Base-by-base conservation (phyloP, 2,113 vertebrate genomes). In the Chaetura pelagica region DNA sequence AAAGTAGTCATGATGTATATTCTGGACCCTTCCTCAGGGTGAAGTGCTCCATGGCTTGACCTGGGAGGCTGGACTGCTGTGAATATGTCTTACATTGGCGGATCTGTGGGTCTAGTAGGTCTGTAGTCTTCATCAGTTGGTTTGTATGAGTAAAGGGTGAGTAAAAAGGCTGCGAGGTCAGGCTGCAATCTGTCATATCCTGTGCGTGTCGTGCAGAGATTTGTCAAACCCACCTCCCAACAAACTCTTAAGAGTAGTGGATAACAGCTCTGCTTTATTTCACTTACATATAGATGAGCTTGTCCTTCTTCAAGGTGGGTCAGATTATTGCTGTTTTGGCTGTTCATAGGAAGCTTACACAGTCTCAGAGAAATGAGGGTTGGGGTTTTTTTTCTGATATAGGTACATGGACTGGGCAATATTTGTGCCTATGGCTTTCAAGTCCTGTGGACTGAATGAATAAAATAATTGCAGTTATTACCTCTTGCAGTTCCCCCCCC, bases 111-210 rank as follows among this genome's bases (percentile, higher is more conserved):
- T 62, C 63, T 21, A 23, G 61, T 12, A 48, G 69, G 35, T 64
- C 90, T 64, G 59, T 6, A 3, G 32, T 34, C 55, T 63, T 51
- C 66, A 79, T 79, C 93, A 29, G 46, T 19, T 1, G 0, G 27
- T 54, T 75, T 20, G 67, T 54, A 0, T 96, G 92, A 97, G 93
- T 89, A 90, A 95, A 84, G 62, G 90, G 73, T 96, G 96, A 96
- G 90, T 96, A 96, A 42, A 97, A 88, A 94, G 86, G 23, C 75
- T 55, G 10, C 21, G 12, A 42, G 87, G 76, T 64, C 38, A 7
- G 35, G 51, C 64, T 84, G 77, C 21, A 44, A 10, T 22, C 73
- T 49, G 38, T n/a, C 76, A 34, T 35, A 32, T 72, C 64, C 72
- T 4, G 10, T 32, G 54, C 67, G 15, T 21, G 12, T 35, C 62